Evolutionary conservation across 2,113 vertebrate species (phyloP).

Genomic region (Nerophis ophidion): DNA sequence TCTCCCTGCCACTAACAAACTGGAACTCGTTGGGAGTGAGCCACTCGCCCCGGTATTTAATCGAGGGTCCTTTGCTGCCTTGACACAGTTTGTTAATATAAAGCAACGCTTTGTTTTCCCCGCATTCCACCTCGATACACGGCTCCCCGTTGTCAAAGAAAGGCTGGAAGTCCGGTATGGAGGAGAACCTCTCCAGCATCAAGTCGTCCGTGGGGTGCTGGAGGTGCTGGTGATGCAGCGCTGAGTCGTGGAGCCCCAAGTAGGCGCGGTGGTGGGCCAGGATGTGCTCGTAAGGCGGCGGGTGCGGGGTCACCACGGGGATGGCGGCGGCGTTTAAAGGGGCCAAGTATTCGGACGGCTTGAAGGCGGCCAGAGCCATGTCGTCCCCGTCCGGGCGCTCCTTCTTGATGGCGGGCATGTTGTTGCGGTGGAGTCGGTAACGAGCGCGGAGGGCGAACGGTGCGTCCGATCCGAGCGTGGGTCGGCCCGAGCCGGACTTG

Average conservation of each 20-base stretch:
- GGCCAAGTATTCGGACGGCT: constrained; percentile 84
- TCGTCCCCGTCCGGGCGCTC: constrained; percentile 90
- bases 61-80: constrained; percentile 95
- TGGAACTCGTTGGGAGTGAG: constrained; percentile 98
- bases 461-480: constrained; percentile 66
- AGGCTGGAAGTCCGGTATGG: constrained; percentile 91
- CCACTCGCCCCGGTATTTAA: constrained; percentile 96
- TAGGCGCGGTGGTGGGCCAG: constrained; percentile 80
- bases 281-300: constrained; percentile 83
- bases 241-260: constrained; percentile 79
- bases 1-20: constrained; percentile 97
- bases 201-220: constrained; percentile 84
- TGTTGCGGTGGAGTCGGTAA: constrained; percentile 72
- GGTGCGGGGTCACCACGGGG: constrained; percentile 85
- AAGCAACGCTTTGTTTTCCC: constrained; percentile 93
- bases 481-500: constrained; percentile 67
- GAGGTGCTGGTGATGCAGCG: constrained; percentile 74
- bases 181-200: constrained; percentile 87
- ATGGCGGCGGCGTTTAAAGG: constrained; percentile 83
- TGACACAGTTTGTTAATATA: constrained; percentile 97
- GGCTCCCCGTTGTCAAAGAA: constrained; percentile 94
- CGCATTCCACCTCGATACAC: constrained; percentile 97
- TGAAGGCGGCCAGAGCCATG: constrained; percentile 86
- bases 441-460: constrained; percentile 61
- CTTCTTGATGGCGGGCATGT: constrained; percentile 96